phyloP scores from a whole-genome alignment of 2,888 invertebrate genomes.

The Willowsia nigromaculata region DNA sequence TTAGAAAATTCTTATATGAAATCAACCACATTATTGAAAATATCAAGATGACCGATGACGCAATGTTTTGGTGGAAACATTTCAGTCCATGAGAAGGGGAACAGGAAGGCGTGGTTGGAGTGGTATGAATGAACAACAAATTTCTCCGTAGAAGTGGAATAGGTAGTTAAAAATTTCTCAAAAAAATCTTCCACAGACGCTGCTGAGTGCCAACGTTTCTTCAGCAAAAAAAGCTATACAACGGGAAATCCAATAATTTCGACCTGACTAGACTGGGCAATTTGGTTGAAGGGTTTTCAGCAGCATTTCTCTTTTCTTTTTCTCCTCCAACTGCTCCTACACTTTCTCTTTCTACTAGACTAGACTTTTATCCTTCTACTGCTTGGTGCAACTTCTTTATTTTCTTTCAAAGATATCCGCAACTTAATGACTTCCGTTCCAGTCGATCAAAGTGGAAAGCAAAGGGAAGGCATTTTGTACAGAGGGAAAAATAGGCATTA shows the following conservation, averaged over 20 bases:
- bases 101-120: neutral
- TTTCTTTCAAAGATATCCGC: conserved; percentile 62
- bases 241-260: conserved; percentile 54
- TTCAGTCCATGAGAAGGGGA: neutral
- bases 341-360: neutral
- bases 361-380: neutral
- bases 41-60: conserved; percentile 2
- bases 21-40: neutral
- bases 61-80: neutral
- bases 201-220: neutral
- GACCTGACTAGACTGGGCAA: conserved; percentile 63
- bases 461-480: conserved; percentile 32
- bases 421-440: conserved; percentile 72
- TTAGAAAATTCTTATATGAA: too few species aligned
- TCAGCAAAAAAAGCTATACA: neutral
- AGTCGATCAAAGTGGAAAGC: conserved; percentile 70
- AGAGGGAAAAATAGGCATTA: conserved; percentile 9
- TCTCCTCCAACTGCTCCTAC: neutral
- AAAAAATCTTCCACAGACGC: neutral
- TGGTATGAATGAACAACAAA: conserved; percentile 26
- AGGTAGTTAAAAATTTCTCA: neutral
- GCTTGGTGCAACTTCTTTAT: conserved; percentile 1
- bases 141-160: neutral
- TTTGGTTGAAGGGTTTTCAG: conserved; percentile 43
- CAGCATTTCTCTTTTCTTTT: neutral